phyloP scores from a whole-genome alignment of 2,888 invertebrate genomes.

The Ophioninae sp. region DNA sequence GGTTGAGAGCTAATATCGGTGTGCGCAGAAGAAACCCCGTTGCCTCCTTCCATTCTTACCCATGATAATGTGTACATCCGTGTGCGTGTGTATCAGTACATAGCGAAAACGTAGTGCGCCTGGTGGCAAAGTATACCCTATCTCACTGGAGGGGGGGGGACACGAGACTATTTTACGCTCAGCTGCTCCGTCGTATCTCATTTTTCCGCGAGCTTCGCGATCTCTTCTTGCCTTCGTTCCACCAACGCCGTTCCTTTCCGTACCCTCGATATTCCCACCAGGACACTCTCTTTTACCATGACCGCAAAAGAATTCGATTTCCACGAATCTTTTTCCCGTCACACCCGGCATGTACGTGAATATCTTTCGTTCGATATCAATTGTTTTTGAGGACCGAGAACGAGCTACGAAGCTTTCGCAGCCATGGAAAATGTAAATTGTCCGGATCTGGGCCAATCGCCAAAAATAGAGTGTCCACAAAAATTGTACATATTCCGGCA shows the following conservation, averaged over 20 bases:
- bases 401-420: not conserved
- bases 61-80: not conserved
- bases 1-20: slow-evolving; percentile 63
- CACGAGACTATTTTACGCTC: slow-evolving; percentile 78
- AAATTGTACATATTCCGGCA: not conserved
- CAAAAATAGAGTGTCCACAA: not conserved
- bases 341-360: slow-evolving; percentile 47
- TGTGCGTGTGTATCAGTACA: slow-evolving; percentile 6
- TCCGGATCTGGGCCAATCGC: not conserved
- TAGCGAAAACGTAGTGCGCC: slow-evolving; percentile 48
- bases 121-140: slow-evolving; percentile 60
- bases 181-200: slow-evolving; percentile 78
- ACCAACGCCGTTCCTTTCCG: slow-evolving; percentile 48
- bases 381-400: slow-evolving; percentile 49
- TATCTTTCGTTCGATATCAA: slow-evolving; percentile 53
- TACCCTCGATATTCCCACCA: slow-evolving; percentile 49
- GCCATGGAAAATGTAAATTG: not conserved
- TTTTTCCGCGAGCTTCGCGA: slow-evolving; percentile 73
- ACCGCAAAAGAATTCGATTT: slow-evolving; percentile 63
- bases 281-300: slow-evolving; percentile 60
- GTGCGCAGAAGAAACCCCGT: slow-evolving; percentile 53
- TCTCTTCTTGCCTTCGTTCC: slow-evolving; percentile 61
- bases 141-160: slow-evolving; percentile 56
- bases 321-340: slow-evolving; percentile 52
- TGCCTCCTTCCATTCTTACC: slow-evolving; percentile 32